Evolutionary conservation across 2,113 vertebrate species (phyloP).

Genomic region (Nothocercus nigrocapillus): DNA sequence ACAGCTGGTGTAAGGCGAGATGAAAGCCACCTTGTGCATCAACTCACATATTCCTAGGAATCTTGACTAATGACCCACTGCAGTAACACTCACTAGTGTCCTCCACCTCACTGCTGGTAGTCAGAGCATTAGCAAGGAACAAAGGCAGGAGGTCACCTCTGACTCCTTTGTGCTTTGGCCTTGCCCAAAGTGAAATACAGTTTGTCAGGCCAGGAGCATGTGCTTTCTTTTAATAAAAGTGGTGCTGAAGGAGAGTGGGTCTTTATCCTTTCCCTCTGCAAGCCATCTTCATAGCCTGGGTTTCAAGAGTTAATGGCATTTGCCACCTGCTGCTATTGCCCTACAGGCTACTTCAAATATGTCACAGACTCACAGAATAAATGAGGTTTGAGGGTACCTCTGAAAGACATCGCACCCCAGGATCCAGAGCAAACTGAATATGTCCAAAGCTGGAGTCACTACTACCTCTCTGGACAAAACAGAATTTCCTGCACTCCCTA

Average conservation of each 20-base stretch:
- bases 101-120: not conserved
- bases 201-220: not conserved
- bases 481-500: not conserved
- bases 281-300: not conserved
- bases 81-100: not conserved
- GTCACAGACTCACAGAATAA: not conserved
- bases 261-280: not conserved
- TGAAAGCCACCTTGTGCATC: not conserved
- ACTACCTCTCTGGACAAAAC: not conserved
- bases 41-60: not conserved
- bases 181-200: not conserved
- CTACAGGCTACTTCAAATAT: not conserved
- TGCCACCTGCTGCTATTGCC: not conserved
- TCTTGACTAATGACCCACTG: not conserved
- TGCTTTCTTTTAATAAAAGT: not conserved
- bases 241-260: not conserved
- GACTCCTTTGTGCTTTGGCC: not conserved
- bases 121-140: not conserved
- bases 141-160: not conserved
- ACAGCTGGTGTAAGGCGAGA: not conserved
- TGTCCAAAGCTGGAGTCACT: not conserved
- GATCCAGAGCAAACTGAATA: not conserved
- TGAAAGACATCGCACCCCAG: not conserved
- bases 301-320: not conserved
- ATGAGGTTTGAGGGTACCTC: not conserved